Evolutionary conservation across 2,797 vertebrate genomes (phyloP), one percentile per base, ranked within the genome.

Genomic region (Cirrhinus molitorella): DNA sequence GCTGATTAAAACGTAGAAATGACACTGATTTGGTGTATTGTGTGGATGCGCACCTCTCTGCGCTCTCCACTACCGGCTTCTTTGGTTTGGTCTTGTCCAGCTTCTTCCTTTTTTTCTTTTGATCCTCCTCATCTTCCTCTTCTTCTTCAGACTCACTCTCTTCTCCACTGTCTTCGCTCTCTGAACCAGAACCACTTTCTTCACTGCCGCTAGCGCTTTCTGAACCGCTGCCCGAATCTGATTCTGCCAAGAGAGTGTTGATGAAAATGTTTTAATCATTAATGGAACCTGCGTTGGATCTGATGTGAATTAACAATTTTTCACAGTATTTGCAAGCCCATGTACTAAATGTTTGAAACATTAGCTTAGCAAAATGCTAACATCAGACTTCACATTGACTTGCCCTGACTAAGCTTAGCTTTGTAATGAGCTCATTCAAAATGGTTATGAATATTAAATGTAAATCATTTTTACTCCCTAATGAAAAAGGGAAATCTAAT

Each of bases 151-250:
- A 95, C 72, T 97, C 97, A 0, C 94, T 96, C 68, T 92, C 94
- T 0, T 96, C 96, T 14, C 93, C 94, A 0, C 96, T 98, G 73
- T 96, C 97, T 31, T 95, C 95, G 0, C 96, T 97, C 80, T 94
- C 94, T 0, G 96, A 97, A 40, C 90, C 96, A 0, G 96, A 96
- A 31, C 91, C 91, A 2, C 96, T 93, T 16, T 93, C 96, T 19
- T 94, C 96, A 77, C 93, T 95, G 85, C 77, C 90, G 2, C 95
- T 96, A 61, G 90, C 68, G 0, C 95, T 97, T 43, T 95, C 97
- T 0, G 95, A 95, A 31, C 94, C 93, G 0, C 96, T 99, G 86
- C 92, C 92, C 0, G 97, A 96, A 86, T 96, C 96, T 0, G 97
- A 97, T 79, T 98, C 98, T 99, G 92, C 4, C 9, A 59, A 61